phyloP scores from a whole-genome alignment of 2,797 vertebrate genomes.

The Vespertilio murinus region DNA sequence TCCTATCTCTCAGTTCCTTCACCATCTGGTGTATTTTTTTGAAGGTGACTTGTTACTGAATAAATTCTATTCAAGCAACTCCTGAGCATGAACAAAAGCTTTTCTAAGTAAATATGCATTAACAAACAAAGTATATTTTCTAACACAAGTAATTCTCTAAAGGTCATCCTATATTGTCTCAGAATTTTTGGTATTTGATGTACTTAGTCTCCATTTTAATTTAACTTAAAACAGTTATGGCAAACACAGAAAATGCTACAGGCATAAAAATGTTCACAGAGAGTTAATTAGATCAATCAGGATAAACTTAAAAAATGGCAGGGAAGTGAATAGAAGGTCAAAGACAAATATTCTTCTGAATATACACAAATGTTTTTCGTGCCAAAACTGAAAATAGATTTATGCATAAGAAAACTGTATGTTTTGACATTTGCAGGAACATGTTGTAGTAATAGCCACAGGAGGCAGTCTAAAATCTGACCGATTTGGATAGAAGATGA shows the following conservation, averaged over 20 bases:
- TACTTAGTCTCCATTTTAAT: not conserved
- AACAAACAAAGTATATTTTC: constrained; percentile 24
- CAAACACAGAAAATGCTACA: not conserved
- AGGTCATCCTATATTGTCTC: not conserved
- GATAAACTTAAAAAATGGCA: not conserved
- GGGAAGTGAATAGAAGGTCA: not conserved
- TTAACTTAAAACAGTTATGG: not conserved
- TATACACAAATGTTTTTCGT: not conserved
- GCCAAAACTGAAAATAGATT: not conserved
- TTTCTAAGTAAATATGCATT: constrained; percentile 32
- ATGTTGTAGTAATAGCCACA: not conserved
- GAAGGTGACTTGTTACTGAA: constrained; percentile 33
- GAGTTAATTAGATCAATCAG: constrained; percentile 47
- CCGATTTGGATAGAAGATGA: not conserved
- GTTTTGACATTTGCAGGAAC: not conserved
- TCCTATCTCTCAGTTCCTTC: constrained; percentile 14
- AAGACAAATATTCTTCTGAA: not conserved
- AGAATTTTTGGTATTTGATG: constrained; percentile 23
- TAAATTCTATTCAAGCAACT: constrained; percentile 36
- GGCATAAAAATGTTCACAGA: not conserved
- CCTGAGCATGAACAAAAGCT: not conserved
- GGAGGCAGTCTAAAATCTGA: not conserved
- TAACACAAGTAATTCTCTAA: constrained; percentile 1
- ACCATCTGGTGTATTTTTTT: constrained; percentile 39
- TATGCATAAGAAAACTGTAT: not conserved